Percentiles rank a stretch among this genome's conserved stretches.
phyloP scores from a whole-genome alignment of 2,113 vertebrate species.

The Struthidea cinerea region DNA sequence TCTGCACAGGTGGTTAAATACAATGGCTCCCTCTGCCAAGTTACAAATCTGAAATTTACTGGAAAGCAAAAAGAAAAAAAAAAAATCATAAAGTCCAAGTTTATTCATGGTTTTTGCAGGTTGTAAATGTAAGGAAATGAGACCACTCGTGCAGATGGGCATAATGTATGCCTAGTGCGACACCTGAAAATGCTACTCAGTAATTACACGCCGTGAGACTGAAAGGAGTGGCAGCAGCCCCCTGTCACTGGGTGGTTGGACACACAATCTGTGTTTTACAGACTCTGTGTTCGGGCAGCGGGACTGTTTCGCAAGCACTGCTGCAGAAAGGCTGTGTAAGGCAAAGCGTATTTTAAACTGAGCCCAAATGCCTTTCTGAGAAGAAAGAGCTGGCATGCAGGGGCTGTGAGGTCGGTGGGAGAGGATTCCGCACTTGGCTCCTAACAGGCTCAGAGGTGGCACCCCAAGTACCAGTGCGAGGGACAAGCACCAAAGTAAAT shows the following conservation, averaged over 20 bases:
- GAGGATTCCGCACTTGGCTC: background rate
- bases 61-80: background rate
- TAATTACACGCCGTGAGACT: background rate
- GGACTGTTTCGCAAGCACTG: background rate
- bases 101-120: conserved; percentile 16
- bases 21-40: conserved; percentile 20
- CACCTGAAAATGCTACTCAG: background rate
- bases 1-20: conserved; percentile 23
- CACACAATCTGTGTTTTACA: background rate
- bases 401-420: background rate
- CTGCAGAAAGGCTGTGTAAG: background rate
- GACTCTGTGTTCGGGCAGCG: background rate
- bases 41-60: conserved; percentile 27
- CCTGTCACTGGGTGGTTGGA: background rate
- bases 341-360: background rate
- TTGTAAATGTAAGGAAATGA: conserved; percentile 57
- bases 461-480: no score
- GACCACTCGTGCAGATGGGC: conserved; percentile 10
- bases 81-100: background rate
- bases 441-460: background rate
- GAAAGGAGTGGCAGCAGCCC: background rate
- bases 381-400: background rate
- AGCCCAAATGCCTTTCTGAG: background rate
- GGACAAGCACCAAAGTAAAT: background rate
- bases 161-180: background rate